Percentiles rank a stretch among this genome's conserved stretches.
Conservation (phyloP, 2,113 vertebrate genomes). For the Xiphorhynchus elegans region DNA sequence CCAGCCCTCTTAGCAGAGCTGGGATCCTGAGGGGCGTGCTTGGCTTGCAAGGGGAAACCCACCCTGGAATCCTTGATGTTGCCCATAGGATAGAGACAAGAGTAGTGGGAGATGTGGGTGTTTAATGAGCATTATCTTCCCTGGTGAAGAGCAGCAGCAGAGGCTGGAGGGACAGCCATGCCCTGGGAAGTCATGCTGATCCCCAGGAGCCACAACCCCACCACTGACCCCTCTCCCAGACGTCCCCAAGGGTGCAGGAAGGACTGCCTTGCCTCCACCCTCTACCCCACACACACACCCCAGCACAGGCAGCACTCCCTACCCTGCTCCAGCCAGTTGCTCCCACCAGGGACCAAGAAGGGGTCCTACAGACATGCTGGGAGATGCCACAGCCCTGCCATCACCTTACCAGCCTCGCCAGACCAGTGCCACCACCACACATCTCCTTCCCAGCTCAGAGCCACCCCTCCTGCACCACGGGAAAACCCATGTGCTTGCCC, state of each 20-base stretch:
- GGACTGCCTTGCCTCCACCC: background rate
- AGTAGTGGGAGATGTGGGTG: background rate
- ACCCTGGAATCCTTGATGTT: background rate
- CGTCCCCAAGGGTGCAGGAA: background rate
- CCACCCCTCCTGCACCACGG: background rate
- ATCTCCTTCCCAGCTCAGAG: background rate
- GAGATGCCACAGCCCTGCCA: background rate
- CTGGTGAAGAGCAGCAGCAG: background rate
- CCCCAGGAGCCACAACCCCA: background rate
- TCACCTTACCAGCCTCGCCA: fast-evolving
- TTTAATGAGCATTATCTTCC: background rate
- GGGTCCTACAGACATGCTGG: fast-evolving
- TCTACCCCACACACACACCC: fast-evolving
- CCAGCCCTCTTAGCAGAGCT: background rate
- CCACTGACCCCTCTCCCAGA: background rate
- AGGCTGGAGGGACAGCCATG: fast-evolving
- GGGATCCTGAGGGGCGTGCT: background rate
- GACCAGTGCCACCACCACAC: fast-evolving
- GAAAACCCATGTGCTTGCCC: background rate
- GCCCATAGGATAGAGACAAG: fast-evolving
- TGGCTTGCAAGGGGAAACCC: background rate
- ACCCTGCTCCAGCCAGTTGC: fast-evolving
- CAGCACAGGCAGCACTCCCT: background rate
- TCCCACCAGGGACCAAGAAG: background rate
- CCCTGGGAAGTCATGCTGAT: background rate